phyloP scores from a whole-genome alignment of 2,797 vertebrate species.

The Mormyrus proboscirostris region DNA sequence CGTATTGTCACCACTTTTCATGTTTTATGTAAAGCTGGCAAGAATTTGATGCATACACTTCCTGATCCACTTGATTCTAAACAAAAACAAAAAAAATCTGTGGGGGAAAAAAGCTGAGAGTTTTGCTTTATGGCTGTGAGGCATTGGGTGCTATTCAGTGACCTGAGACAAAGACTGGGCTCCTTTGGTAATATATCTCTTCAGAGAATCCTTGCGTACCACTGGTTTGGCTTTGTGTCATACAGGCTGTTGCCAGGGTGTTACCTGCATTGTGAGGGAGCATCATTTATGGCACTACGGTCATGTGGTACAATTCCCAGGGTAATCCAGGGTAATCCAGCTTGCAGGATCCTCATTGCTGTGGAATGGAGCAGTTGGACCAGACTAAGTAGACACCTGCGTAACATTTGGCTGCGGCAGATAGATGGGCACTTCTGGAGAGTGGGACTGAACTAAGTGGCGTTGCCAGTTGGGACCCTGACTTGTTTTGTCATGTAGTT shows the following conservation, averaged over 20 bases:
- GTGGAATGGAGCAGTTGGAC: neutral
- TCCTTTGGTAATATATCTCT: too few relatives aligned
- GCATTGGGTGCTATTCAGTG: too few relatives aligned
- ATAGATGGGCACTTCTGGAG: neutral
- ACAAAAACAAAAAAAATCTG: neutral
- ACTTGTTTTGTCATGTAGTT: neutral
- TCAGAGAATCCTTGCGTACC: too few relatives aligned
- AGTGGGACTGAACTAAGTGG: neutral
- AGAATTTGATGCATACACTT: neutral
- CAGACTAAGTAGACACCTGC: neutral
- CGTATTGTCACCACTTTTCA: neutral
- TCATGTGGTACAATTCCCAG: neutral
- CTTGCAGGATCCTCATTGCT: neutral
- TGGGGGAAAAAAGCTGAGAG: neutral
- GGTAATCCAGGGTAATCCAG: neutral
- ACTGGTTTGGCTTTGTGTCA: too few relatives aligned
- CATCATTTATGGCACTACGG: neutral
- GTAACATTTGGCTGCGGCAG: neutral
- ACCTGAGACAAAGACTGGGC: too few relatives aligned
- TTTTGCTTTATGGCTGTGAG: too few relatives aligned
- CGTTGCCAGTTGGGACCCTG: neutral
- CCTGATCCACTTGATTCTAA: neutral
- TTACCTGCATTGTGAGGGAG: too few relatives aligned
- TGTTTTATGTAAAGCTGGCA: neutral
- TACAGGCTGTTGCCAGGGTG: too few relatives aligned